Evolutionary conservation across 2,888 invertebrate genomes (phyloP), one percentile per base, ranked within the genome.

Genomic region (Isotomurus palustris): DNA sequence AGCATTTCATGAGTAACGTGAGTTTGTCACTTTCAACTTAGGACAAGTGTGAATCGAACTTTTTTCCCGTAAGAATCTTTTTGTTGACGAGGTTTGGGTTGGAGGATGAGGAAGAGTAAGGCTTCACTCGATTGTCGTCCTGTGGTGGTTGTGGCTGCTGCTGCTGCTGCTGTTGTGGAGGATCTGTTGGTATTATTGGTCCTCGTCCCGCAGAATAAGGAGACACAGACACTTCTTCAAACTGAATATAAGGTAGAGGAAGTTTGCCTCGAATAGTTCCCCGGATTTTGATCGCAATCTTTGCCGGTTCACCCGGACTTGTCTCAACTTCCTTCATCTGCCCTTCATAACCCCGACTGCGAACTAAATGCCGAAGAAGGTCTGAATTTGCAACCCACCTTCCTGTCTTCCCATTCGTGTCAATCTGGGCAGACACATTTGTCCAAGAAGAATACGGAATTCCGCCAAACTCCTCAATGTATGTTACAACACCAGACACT

Each of bases 211-310:
- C n/a, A n/a, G n/a, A n/a, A n/a, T n/a, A n/a, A n/a, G n/a, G n/a
- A n/a, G n/a, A n/a, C n/a, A n/a, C n/a, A n/a, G n/a, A n/a, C n/a
- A 19, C 43, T 21, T 43, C 43, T 24, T 43, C 43, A 24, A 43
- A 24, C 43, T 19, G 8, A 21, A 43, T 14, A 14, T 24, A 5
- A 24, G 43, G 43, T 6, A 19, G 17, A 14, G 43, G 43, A 14
- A 43, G 25, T 14, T 24, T 43, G 4, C 43, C 43, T 21, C 43
- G 43, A 14, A 21, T 24, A 21, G 21, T 4, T 8, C 22, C 25
- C 22, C 22, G 14, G 4, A 43, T 21, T 21, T 24, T 43, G 22
- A 43, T 43, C 25, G 5, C 21, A 4, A 43, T 24, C 14, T 43
- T 19, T 40, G 6, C 19, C 40, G 12, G 6, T 17, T 40, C 5